These are phyloP conservation scores for Coluber constrictor DNA, from an alignment of 2,797 vertebrate genomes.

Conservation along the genomic window DNA sequence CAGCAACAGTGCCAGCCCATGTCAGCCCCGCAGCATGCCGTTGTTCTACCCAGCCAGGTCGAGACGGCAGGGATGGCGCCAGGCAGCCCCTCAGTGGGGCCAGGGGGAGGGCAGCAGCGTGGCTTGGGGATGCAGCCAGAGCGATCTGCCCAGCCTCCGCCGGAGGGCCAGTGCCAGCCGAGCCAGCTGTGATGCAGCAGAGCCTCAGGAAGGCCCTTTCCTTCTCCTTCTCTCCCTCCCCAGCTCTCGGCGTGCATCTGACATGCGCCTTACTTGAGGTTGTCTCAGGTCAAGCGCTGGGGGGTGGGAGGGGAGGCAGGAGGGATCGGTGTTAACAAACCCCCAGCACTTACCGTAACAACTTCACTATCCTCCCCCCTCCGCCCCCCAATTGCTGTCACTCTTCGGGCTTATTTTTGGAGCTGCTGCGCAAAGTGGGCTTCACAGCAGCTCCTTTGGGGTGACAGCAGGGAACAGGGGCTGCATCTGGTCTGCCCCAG, in stretches of 20 bases:
- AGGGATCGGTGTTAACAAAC: neutral
- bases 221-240: neutral
- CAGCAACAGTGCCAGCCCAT: neutral
- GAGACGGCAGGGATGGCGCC: neutral
- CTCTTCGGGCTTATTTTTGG: neutral
- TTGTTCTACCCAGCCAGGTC: neutral
- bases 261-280: neutral
- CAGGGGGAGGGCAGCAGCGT: neutral
- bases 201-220: neutral
- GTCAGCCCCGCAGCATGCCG: neutral
- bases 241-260: neutral
- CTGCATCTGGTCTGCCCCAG: neutral
- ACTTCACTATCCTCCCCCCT: neutral
- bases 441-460: neutral
- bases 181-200: neutral
- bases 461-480: neutral
- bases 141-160: neutral
- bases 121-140: neutral
- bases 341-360: neutral
- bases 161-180: neutral
- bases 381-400: neutral
- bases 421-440: neutral
- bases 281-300: neutral
- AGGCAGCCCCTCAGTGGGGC: slow-evolving; percentile 17
- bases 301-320: no score